Conservation (phyloP, 2,113 vertebrate species). For the Podocnemis expansa region DNA sequence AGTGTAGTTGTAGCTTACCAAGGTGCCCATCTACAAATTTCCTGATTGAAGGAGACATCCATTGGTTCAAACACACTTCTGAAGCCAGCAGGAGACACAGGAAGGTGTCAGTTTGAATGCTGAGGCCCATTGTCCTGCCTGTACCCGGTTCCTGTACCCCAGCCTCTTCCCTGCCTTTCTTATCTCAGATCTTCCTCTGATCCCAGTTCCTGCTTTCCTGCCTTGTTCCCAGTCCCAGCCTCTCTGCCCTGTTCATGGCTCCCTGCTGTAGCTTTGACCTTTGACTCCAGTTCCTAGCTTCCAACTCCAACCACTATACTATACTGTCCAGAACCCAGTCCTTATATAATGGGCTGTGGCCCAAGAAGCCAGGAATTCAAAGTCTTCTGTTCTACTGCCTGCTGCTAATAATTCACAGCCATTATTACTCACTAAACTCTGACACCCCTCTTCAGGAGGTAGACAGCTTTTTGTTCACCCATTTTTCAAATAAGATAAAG, state of each 20-base stretch:
- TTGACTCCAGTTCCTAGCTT: background rate
- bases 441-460: background rate
- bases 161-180: too few species aligned
- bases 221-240: too few species aligned
- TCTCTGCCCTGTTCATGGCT: background rate
- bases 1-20: background rate
- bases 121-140: background rate
- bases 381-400: background rate
- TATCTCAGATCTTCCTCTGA: too few species aligned
- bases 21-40: background rate
- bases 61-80: background rate
- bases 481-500: background rate
- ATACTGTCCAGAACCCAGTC: background rate
- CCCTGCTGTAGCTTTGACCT: background rate
- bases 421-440: background rate
- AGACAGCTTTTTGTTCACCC: background rate
- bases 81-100: background rate
- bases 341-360: background rate
- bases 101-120: background rate
- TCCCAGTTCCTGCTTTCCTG: background rate
- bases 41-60: background rate
- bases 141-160: too few species aligned
- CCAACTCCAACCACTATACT: background rate
- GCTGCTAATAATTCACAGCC: background rate
- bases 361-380: background rate